These are phyloP conservation scores for Pelobates cultripes DNA, from an alignment of 2,797 vertebrate species.

Conservation along the genomic window DNA sequence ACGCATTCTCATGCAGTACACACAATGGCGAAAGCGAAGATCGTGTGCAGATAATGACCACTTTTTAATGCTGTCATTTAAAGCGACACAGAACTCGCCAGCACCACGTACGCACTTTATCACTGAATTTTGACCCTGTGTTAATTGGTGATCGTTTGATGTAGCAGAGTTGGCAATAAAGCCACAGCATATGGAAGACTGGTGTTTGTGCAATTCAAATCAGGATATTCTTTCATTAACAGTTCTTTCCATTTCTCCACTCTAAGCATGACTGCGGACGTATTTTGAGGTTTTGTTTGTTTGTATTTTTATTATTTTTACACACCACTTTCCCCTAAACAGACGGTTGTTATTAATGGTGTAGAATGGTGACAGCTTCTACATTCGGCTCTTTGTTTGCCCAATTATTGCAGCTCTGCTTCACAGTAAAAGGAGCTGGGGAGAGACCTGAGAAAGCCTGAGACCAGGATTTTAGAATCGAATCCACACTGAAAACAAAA, in stretches of 20 bases:
- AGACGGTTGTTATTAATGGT: conserved; percentile 28
- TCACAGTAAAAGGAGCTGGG: conserved; percentile 18
- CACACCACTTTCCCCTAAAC: neutral
- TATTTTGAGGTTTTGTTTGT: too few relatives aligned
- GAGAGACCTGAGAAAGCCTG: neutral
- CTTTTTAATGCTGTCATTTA: too few relatives aligned
- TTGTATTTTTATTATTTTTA: neutral
- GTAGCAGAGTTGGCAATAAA: too few relatives aligned
- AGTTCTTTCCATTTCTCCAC: neutral
- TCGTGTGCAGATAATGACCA: too few relatives aligned
- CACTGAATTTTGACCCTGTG: too few relatives aligned
- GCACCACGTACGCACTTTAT: too few relatives aligned
- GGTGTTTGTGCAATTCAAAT: conserved; percentile 1
- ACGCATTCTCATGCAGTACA: too few relatives aligned
- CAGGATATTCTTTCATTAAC: neutral
- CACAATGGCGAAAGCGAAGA: too few relatives aligned
- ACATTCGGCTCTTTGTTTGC: neutral
- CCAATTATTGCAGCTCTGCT: conserved; percentile 47
- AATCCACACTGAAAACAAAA: too few relatives aligned
- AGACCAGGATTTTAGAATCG: conserved; percentile 9
- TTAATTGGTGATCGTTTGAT: too few relatives aligned
- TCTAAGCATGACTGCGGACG: neutral
- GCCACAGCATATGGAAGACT: neutral
- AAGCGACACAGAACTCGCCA: too few relatives aligned
- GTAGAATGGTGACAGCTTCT: neutral